These are phyloP conservation scores for Patella vulgata DNA, from an alignment of 1,140 invertebrate genomes.

Conservation along the genomic window DNA sequence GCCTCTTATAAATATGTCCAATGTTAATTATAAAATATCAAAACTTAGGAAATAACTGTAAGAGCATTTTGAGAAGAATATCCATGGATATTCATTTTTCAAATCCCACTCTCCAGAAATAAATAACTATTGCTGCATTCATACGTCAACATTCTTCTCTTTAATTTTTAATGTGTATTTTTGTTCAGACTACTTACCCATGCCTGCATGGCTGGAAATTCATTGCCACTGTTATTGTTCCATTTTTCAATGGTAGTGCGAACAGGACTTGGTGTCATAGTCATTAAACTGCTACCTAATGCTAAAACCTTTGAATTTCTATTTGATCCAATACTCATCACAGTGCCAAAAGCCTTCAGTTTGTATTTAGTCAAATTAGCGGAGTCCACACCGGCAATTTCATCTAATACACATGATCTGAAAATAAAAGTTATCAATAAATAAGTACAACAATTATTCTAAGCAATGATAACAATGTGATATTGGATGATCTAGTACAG, in stretches of 20 bases:
- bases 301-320: slow-evolving; percentile 68
- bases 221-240: slow-evolving; percentile 69
- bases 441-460: background rate
- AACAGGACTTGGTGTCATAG: slow-evolving; percentile 71
- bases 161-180: too few species aligned
- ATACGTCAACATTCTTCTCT: too few species aligned
- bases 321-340: slow-evolving; percentile 73
- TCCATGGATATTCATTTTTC: too few species aligned
- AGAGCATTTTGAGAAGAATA: too few species aligned
- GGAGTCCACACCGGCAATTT: slow-evolving; percentile 58
- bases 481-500: background rate
- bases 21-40: too few species aligned
- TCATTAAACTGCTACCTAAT: slow-evolving; percentile 71
- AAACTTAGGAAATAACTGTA: too few species aligned
- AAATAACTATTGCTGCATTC: too few species aligned
- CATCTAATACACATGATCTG: slow-evolving; percentile 68
- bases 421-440: slow-evolving; percentile 9
- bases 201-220: slow-evolving; percentile 67
- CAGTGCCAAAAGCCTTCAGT: slow-evolving; percentile 67
- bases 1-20: too few species aligned
- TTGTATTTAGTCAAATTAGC: slow-evolving; percentile 46
- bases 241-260: slow-evolving; percentile 75
- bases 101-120: too few species aligned
- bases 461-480: background rate
- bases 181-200: slow-evolving; percentile 68